phyloP scores from a whole-genome alignment of 2,797 vertebrate species.

The Oreonectes daqikongensis region DNA sequence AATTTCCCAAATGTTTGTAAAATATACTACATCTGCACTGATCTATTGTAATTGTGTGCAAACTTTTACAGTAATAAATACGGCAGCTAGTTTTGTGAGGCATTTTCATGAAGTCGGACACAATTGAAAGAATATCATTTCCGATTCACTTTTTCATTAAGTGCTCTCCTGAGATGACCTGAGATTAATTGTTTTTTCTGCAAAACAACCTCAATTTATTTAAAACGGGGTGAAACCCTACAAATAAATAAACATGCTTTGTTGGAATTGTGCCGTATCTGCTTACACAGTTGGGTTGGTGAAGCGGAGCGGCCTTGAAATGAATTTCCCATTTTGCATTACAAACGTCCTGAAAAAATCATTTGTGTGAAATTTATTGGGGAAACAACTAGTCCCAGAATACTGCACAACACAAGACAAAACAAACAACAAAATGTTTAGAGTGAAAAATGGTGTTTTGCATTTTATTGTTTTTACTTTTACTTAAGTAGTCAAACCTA shows the following conservation, averaged over 20 bases:
- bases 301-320: constrained; percentile 49
- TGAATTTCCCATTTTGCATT: constrained; percentile 40
- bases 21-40: background rate
- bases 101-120: background rate
- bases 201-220: background rate
- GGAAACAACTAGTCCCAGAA: constrained; percentile 8
- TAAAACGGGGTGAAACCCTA: background rate
- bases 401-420: too few species aligned
- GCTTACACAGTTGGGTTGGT: background rate
- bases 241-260: background rate
- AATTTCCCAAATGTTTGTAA: constrained; percentile 3
- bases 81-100: background rate
- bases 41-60: constrained; percentile 20
- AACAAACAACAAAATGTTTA: too few species aligned
- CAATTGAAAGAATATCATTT: constrained; percentile 10
- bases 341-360: constrained; percentile 31
- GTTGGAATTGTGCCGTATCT: background rate
- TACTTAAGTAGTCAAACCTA: background rate
- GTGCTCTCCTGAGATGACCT: background rate
- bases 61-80: constrained; percentile 3
- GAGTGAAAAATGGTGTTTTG: too few species aligned
- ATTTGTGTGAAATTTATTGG: constrained; percentile 46
- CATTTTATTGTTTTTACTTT: background rate
- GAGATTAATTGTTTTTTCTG: constrained; percentile 13
- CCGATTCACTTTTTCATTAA: background rate